Percentiles rank a stretch among this genome's conserved stretches.
Conservation (phyloP, 2,888 invertebrate genomes). For the Resseliella maxima region DNA sequence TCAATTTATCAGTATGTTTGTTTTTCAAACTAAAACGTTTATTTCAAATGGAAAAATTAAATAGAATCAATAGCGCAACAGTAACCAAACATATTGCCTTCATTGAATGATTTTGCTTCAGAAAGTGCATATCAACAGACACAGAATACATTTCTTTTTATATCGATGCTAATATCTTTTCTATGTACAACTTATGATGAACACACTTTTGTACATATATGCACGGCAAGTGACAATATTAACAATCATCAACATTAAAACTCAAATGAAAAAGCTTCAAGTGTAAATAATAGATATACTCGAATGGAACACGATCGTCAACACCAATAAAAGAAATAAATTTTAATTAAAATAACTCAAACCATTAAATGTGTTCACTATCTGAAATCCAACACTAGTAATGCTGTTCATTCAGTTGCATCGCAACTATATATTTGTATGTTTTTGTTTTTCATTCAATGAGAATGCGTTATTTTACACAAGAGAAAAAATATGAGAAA, state of each 20-base stretch:
- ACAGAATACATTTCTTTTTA: too few relatives aligned
- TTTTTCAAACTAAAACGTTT: too few relatives aligned
- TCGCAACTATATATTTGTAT: not conserved
- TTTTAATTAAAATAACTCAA: constrained; percentile 48
- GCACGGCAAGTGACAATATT: constrained; percentile 36
- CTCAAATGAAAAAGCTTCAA: not conserved
- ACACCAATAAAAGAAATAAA: constrained; percentile 46
- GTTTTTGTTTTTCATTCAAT: not conserved
- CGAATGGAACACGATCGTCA: constrained; percentile 33
- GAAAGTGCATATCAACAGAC: too few relatives aligned
- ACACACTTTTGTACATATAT: not conserved
- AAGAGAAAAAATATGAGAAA: not conserved
- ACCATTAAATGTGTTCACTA: constrained; percentile 31
- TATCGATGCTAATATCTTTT: too few relatives aligned
- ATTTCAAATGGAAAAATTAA: too few relatives aligned
- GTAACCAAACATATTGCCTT: too few relatives aligned
- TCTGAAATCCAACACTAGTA: constrained; percentile 18
- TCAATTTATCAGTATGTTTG: too few relatives aligned
- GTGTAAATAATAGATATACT: not conserved
- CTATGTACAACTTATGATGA: not conserved
- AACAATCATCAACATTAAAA: not conserved
- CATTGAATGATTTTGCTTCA: too few relatives aligned
- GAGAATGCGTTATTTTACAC: not conserved
- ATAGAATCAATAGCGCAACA: too few relatives aligned
- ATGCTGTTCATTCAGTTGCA: not conserved